A percentile compares a stretch with the other conserved stretches of the same genome.
These are phyloP conservation scores for Venusia cambrica DNA, from an alignment of 2,888 invertebrate genomes.

Conservation along the genomic window DNA sequence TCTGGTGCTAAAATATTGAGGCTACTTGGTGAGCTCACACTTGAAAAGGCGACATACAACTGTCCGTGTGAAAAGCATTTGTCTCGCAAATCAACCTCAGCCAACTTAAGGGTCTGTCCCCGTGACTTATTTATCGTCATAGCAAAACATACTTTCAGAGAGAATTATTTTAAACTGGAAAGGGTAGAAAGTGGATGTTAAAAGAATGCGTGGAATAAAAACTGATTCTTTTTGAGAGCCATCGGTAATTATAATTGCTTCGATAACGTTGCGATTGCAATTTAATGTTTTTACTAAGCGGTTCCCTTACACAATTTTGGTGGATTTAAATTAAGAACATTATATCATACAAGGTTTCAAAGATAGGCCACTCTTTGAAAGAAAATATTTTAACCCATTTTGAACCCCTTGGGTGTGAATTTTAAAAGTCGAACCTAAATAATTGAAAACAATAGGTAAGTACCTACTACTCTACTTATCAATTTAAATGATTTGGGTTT, in stretches of 20 bases:
- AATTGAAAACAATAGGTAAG: too few relatives aligned
- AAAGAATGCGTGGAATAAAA: constrained; percentile 2
- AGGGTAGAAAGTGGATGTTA: background rate
- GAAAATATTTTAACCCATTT: too few relatives aligned
- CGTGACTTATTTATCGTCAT: constrained; percentile 7
- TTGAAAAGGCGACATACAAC: constrained; percentile 7
- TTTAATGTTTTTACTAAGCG: background rate
- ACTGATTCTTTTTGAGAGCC: background rate
- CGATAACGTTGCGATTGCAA: constrained; percentile 1
- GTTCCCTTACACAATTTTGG: constrained; percentile 4
- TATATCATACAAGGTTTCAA: background rate
- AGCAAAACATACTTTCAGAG: constrained; percentile 4
- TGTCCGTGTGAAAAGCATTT: constrained; percentile 5
- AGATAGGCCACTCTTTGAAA: too few relatives aligned
- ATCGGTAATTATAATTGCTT: background rate
- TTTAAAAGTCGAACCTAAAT: too few relatives aligned
- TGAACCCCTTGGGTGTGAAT: too few relatives aligned
- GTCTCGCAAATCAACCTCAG: constrained; percentile 4
- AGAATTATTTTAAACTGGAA: constrained; percentile 4
- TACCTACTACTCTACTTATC: too few relatives aligned
- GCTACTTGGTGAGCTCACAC: too few relatives aligned
- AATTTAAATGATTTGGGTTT: too few relatives aligned
- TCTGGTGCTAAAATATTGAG: too few relatives aligned
- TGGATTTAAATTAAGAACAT: background rate
- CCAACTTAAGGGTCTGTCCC: constrained; percentile 2